Percentiles rank a stretch among this genome's conserved stretches.
Conservation (phyloP, 2,888 invertebrate genomes). For the Caenorhabditis afra region DNA sequence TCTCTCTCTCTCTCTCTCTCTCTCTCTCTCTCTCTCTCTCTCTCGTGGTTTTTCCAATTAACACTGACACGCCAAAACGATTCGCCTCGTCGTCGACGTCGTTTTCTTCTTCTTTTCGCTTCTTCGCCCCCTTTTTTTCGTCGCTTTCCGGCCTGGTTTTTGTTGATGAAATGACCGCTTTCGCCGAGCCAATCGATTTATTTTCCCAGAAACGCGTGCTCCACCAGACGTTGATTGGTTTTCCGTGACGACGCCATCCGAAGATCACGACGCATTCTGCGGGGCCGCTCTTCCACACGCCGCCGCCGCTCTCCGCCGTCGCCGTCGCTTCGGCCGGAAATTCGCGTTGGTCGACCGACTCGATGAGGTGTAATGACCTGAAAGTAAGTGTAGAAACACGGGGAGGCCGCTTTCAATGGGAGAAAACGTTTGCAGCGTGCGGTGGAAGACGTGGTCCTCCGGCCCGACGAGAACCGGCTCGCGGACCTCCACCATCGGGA, state of each 20-base stretch:
- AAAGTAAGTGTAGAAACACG: slow-evolving; percentile 25
- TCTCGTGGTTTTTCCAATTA: slow-evolving; percentile 33
- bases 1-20: slow-evolving; percentile 8
- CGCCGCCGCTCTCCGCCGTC: no score
- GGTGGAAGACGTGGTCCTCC: slow-evolving; percentile 72
- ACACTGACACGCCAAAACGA: slow-evolving; percentile 31
- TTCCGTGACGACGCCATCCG: slow-evolving; percentile 12
- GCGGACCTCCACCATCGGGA: slow-evolving; percentile 61
- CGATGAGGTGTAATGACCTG: slow-evolving; percentile 59
- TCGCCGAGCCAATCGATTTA: not conserved
- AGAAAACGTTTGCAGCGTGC: slow-evolving; percentile 68
- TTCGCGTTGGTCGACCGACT: slow-evolving; percentile 32
- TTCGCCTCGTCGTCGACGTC: not conserved
- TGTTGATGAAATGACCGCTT: slow-evolving; percentile 3
- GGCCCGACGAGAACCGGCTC: slow-evolving; percentile 70
- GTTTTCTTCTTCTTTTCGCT: not conserved
- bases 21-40: not conserved
- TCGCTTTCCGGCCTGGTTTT: not conserved
- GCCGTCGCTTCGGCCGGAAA: not conserved
- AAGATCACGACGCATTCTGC: slow-evolving; percentile 37
- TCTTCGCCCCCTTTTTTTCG: not conserved
- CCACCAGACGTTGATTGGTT: not conserved
- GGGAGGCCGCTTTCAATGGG: not conserved
- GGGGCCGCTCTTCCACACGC: slow-evolving; percentile 40
- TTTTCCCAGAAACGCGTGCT: not conserved